Evolutionary conservation across 2,113 vertebrate genomes (phyloP).

Genomic region (Apteryx mantelli): DNA sequence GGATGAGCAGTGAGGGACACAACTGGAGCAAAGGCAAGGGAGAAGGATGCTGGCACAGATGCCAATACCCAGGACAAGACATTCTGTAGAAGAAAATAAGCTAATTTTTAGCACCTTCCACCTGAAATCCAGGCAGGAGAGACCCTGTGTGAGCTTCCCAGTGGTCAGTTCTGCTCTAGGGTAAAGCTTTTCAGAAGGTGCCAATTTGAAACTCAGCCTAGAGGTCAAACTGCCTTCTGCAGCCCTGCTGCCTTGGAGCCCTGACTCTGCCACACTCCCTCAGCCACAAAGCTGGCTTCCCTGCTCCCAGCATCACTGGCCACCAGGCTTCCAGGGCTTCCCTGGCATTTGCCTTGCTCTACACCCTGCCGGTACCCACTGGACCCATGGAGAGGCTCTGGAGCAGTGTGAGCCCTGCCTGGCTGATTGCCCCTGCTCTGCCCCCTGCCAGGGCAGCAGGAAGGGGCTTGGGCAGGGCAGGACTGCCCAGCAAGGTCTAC

Average conservation of each 20-base stretch:
- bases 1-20: neutral
- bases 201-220: neutral
- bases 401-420: neutral
- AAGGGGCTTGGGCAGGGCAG: neutral
- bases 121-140: neutral
- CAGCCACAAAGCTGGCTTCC: neutral
- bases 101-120: neutral
- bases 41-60: neutral
- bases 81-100: neutral
- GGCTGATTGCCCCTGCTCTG: too few relatives aligned
- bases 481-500: neutral
- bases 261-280: neutral
- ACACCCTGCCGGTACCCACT: neutral
- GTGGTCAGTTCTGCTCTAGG: neutral
- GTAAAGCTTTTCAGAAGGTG: neutral
- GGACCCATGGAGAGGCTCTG: neutral
- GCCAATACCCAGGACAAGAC: neutral
- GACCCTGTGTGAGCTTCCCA: neutral
- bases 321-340: neutral
- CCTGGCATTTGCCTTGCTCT: neutral
- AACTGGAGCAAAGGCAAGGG: neutral
- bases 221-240: neutral
- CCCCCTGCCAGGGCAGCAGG: neutral
- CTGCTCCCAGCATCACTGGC: neutral
- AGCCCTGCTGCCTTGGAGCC: rapidly evolving